Evolutionary conservation across 2,888 invertebrate species (phyloP).

Genomic region (Rapana venosa): DNA sequence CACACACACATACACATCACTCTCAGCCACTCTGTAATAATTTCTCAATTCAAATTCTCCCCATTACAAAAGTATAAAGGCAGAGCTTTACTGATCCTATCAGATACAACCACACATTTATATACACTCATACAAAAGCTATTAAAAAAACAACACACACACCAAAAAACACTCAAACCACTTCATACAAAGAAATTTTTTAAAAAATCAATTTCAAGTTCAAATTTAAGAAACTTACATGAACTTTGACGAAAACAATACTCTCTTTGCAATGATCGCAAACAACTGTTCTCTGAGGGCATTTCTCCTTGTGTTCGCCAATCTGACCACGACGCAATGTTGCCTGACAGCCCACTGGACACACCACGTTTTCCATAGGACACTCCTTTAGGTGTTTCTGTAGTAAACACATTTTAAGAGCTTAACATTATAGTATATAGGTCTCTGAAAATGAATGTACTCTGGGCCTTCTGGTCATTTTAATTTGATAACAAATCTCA

Average conservation of each 20-base stretch:
- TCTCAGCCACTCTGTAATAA: too few relatives aligned
- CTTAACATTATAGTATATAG: not conserved
- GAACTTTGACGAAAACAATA: slow-evolving; percentile 48
- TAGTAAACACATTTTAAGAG: not conserved
- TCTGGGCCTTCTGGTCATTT: too few relatives aligned
- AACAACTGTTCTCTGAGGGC: slow-evolving; percentile 50
- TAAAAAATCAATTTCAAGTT: not conserved
- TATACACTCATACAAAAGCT: not conserved
- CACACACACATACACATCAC: too few relatives aligned
- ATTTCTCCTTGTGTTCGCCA: slow-evolving; percentile 48
- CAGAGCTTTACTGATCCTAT: too few relatives aligned
- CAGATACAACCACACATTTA: too few relatives aligned
- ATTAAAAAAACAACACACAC: not conserved
- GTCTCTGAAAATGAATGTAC: too few relatives aligned
- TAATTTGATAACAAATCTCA: too few relatives aligned
- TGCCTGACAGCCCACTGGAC: slow-evolving; percentile 44
- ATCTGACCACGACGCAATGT: slow-evolving; percentile 48
- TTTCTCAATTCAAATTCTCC: too few relatives aligned
- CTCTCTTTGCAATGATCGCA: slow-evolving; percentile 54
- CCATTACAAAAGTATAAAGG: too few relatives aligned
- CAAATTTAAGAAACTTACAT: slow-evolving; percentile 41
- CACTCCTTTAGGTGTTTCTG: slow-evolving; percentile 46
- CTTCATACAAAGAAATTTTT: not conserved
- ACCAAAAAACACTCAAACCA: not conserved
- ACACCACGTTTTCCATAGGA: slow-evolving; percentile 40